phyloP scores from a whole-genome alignment of 2,113 vertebrate species.

The Dasyprocta punctata region DNA sequence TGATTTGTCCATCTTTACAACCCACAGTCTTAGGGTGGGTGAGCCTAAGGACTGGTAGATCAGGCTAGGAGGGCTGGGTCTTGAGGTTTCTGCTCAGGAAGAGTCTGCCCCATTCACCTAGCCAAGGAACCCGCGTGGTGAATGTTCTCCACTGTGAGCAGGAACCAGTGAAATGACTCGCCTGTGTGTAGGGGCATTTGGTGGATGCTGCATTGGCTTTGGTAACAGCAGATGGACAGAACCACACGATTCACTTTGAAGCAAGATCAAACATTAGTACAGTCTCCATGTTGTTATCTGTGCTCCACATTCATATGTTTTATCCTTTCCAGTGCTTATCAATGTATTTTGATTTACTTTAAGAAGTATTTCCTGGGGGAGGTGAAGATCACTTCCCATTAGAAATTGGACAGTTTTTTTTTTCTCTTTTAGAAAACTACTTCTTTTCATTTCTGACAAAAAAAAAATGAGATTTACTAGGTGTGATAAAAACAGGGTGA shows the following conservation, averaged over 20 bases:
- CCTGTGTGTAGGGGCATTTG: background rate
- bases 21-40: accelerated
- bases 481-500: background rate
- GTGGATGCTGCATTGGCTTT: background rate
- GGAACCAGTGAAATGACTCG: background rate
- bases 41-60: background rate
- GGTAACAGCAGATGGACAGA: background rate
- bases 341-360: too few relatives aligned
- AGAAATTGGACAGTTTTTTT: too few relatives aligned
- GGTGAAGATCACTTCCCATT: background rate
- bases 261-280: background rate
- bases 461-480: background rate
- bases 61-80: background rate
- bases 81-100: background rate
- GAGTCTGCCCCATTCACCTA: background rate
- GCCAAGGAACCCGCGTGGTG: too few relatives aligned
- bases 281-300: too few relatives aligned
- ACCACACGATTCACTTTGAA: too few relatives aligned
- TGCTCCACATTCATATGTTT: too few relatives aligned
- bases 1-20: background rate
- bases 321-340: too few relatives aligned
- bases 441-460: background rate
- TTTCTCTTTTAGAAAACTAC: background rate
- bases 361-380: background rate
- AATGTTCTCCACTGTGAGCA: too few relatives aligned